Evolutionary conservation across 2,113 vertebrate species (phyloP).

Genomic region (Odocoileus virginianus): DNA sequence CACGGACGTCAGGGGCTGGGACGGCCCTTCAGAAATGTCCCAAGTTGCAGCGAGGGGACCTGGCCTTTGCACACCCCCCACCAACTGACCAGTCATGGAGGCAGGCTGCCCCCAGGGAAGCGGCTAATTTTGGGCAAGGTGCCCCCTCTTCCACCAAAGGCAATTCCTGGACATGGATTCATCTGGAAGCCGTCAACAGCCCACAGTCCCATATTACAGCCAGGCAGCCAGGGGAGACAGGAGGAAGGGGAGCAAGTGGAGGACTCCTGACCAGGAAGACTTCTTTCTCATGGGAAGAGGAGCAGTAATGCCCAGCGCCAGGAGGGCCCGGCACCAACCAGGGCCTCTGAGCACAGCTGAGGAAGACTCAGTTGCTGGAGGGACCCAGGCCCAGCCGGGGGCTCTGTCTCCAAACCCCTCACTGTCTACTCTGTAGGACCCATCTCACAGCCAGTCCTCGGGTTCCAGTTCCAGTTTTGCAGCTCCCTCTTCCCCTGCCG

Average conservation of each 20-base stretch:
- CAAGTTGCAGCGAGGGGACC: not conserved
- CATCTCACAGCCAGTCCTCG: not conserved
- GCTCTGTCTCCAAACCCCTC: not conserved
- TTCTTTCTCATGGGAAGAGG: not conserved
- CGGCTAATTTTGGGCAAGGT: not conserved
- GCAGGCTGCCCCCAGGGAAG: not conserved
- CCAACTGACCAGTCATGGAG: not conserved
- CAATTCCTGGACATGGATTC: not conserved
- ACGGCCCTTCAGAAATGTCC: not conserved
- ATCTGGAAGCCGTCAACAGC: not conserved
- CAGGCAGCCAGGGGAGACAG: not conserved
- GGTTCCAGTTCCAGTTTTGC: not conserved
- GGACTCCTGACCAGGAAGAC: not conserved
- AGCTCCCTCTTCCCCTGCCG: not conserved
- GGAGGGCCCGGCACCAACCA: not conserved
- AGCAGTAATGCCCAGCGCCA: not conserved
- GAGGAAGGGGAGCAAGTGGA: not conserved
- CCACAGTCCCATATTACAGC: not conserved
- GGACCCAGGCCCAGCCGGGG: not conserved
- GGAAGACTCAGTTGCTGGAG: not conserved
- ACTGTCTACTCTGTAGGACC: not conserved
- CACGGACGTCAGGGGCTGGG: not conserved
- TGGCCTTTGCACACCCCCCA: not conserved
- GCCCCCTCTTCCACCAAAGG: not conserved
- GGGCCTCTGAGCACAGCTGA: not conserved